Base-by-base conservation (phyloP, 2,888 invertebrate genomes). In the Vesta saturnalis region DNA sequence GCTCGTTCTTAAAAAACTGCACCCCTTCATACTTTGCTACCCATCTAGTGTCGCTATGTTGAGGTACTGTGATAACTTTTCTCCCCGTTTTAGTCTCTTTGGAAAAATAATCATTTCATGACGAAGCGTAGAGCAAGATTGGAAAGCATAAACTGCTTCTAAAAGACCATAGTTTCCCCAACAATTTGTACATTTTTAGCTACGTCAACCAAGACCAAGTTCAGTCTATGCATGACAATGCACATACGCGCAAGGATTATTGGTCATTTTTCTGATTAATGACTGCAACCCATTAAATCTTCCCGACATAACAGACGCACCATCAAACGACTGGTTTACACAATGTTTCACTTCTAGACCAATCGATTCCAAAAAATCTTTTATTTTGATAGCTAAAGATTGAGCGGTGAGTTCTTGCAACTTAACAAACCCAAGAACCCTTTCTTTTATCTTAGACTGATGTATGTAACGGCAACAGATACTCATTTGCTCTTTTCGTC, bases 191-290 rank as follows among this genome's bases (percentile, higher is more conserved):
- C 30, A 30, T 30, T 10, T 30, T 30, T 30, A 10, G 30, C 4
- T 30, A 10, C 30, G 30, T 30, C 10, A 30, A 30, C 30, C 30
- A 30, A 10, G 10, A 30, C 30, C 30, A 30, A 30, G 10, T 4
- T 6, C 30, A 30, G 10, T 30, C 30, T 30, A 6, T 30, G 30
- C 30, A 10, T 8, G n/a, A 46, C 46, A 46, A 46, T 15, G 15
- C 12, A 46, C 49, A 16, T 18, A 58, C 56, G 67, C 57, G 30
- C 14, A 67, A 64, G 59, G 71, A 64, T 67, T 72, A 61, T 66
- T 46, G 43, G 21, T 30, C 30, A 30, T 30, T 30, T 30, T 4
- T 30, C 30, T 6, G 30, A 30, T 30, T 30, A 6, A 10, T 4
- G 4, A 30, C 30, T 30, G 10, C 10, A 30, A 6, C n/a, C n/a